Evolutionary conservation across 2,797 vertebrate genomes (phyloP), one percentile per base, ranked within the genome.

Genomic region (Centropyge bicolor): DNA sequence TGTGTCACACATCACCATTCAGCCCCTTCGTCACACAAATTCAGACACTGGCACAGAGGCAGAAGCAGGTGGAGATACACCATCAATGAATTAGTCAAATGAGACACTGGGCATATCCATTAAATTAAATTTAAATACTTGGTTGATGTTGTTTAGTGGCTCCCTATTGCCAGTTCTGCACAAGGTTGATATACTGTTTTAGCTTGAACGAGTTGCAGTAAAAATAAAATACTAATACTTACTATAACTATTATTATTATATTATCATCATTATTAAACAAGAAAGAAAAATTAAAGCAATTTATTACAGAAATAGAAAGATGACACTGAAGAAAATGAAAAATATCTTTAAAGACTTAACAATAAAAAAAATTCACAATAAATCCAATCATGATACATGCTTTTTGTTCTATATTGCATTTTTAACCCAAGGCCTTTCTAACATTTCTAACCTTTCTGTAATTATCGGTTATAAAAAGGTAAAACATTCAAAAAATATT

Each of bases 1-100:
- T 89, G 94, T 95, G 94, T 95, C 92, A 94, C 93, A 92, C 92
- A 94, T 94, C 93, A 93, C 89, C 81, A 93, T 94, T 94, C 91
- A 93, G 88, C 78, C 77, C 51, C 87, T 67, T 86, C 68, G 86
- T 91, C 92, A 93, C 92, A 92, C 92, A 85, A 76, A 92, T 86
- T 89, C 87, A 93, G 83, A 91, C 86, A 87, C 83, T 88, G 90
- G 88, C 92, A 86, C 76, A 71, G 77, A 89, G 83, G 88, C 91
- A 49, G 81, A 91, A 88, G 90, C 91, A 93, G 93, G 91, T 94
- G 88, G 92, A 91, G 92, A 92, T 91, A 90, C 91, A 93, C 88
- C 88, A 91, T 91, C 92, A 93, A 93, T 93, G 91, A 92, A 93
- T 93, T 94, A 93, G 89, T 91, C 87, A 93, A 93, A 93, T 92